Conservation (phyloP, 2,888 invertebrate species). For the Phragmatobia fuliginosa region DNA sequence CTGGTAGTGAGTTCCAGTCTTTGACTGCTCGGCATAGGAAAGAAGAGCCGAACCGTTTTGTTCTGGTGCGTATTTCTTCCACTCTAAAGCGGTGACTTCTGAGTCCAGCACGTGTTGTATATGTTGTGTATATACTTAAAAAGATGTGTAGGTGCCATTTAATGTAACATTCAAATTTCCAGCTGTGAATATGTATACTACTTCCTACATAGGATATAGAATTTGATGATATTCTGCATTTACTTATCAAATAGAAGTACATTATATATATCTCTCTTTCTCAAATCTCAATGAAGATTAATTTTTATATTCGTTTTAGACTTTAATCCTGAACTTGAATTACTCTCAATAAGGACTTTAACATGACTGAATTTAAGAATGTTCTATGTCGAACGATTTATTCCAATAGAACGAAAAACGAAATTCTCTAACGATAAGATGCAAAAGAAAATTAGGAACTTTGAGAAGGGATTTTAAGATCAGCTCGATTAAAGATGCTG, state of each 20-base stretch:
- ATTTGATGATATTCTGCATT: background rate
- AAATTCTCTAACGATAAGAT: no score
- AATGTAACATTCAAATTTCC: background rate
- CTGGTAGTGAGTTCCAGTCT: no score
- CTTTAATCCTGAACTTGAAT: background rate
- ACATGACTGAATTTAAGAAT: background rate
- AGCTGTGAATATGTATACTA: background rate
- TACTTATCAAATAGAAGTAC: background rate
- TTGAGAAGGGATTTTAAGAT: background rate
- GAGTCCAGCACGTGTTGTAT: no score
- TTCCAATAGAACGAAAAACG: no score
- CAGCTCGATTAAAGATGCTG: background rate
- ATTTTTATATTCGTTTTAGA: no score
- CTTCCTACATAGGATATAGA: background rate
- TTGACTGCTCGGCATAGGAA: no score
- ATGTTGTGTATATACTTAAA: no score
- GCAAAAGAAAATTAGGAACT: background rate
- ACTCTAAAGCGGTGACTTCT: no score
- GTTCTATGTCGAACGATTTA: no score
- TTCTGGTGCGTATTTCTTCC: no score
- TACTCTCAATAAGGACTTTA: background rate
- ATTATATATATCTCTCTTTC: background rate
- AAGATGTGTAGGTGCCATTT: background rate
- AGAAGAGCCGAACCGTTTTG: no score
- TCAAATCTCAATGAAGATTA: background rate